Evolutionary conservation across 2,888 invertebrate genomes (phyloP), one percentile per base, ranked within the genome.

Genomic region (Eulithis testata): DNA sequence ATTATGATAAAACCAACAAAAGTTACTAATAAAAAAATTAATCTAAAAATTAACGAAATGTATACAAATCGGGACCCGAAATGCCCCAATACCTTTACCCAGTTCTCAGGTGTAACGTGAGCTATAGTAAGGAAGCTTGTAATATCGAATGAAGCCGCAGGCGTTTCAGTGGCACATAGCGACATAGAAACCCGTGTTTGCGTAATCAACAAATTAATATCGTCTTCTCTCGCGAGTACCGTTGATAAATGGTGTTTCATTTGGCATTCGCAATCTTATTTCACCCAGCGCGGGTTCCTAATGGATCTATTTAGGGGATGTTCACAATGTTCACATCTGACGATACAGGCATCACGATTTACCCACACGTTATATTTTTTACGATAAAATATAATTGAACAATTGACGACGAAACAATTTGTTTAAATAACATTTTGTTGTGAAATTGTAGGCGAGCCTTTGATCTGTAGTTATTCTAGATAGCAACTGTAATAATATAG

Each of bases 231-330:
- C n/a, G 14, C n/a, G 56, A 47, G 53, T 47, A 52, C 40, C 40
- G 47, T 58, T 45, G 63, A 57, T 57, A 57, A 63, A 63, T 58
- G 52, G 12, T 27, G 44, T 60, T 65, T 60, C 52, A 65, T 65
- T 60, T 47, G 56, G 52, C 51, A 60, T 57, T 60, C 51, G 52
- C 52, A 60, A 47, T 55, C 14, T 40, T 37, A 55, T 64, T 49
- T 50, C 44, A 27, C 51, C 51, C 7, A 27, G 51, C 51, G 60
- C 40, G 47, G 57, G 56, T 40, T 52, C 45, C 47, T 65, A 60
- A 65, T 65, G 60, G 60, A 56, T 60, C 56, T 49, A 60, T 56
- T 65, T 61, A 60, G 12, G n/a, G 47, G 11, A 43, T 21, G 53
- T 47, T 27, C n/a, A n/a, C 27, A 43, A 40, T 11, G 40, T 40